A percentile compares a stretch with the other conserved stretches of the same genome.
Evolutionary conservation across 2,113 vertebrate genomes (phyloP).

Genomic region (Baryphthengus martii): DNA sequence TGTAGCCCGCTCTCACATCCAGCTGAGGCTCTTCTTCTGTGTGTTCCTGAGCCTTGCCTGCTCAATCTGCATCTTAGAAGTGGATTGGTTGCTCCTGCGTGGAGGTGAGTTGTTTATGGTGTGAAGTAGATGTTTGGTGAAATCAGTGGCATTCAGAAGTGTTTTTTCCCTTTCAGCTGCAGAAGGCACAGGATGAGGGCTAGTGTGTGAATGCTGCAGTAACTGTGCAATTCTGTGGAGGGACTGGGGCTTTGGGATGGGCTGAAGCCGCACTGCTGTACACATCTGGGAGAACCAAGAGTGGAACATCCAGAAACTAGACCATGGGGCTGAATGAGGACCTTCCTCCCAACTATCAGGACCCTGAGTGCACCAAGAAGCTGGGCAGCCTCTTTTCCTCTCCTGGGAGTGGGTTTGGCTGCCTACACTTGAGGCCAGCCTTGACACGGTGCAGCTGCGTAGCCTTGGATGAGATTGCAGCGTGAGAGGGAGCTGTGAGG

Average conservation of each 20-base stretch:
- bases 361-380: neutral
- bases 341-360: neutral
- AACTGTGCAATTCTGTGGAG: neutral
- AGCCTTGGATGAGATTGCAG: neutral
- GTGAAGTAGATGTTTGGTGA: neutral
- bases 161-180: neutral
- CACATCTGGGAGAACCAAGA: neutral
- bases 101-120: neutral
- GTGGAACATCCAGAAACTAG: neutral
- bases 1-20: neutral
- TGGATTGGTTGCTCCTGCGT: neutral
- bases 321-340: neutral
- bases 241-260: neutral
- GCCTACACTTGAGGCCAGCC: neutral
- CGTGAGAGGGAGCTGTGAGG: neutral
- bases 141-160: neutral
- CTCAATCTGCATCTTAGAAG: neutral
- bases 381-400: neutral
- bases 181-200: neutral
- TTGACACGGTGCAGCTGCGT: neutral
- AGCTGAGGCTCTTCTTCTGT: neutral
- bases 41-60: neutral
- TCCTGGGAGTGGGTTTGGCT: neutral
- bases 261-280: neutral
- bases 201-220: neutral